Conservation (phyloP, 2,888 invertebrate species). For the Protula sp. region DNA sequence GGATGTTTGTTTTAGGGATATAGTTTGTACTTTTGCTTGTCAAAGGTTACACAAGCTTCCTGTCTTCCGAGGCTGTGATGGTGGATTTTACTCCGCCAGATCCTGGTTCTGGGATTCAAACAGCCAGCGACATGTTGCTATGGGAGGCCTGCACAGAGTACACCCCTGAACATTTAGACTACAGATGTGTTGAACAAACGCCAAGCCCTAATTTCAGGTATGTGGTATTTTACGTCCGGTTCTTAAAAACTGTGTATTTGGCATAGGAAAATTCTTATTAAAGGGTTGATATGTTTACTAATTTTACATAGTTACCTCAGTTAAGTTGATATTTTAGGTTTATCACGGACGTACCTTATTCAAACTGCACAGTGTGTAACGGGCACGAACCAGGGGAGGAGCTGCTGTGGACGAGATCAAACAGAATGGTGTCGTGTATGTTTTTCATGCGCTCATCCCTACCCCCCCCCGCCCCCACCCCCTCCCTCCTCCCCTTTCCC, state of each 20-base stretch:
- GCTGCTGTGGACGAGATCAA: slow-evolving; percentile 27
- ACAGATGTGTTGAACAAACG: not conserved
- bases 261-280: no score
- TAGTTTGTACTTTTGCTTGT: no score
- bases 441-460: no score
- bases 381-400: slow-evolving; percentile 23
- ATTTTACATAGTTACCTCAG: no score
- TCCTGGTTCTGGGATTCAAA: not conserved
- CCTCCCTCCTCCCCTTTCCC: no score
- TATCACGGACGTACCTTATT: no score
- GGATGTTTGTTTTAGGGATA: no score
- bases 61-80: not conserved
- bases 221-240: no score
- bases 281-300: no score
- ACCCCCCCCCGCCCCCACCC: no score
- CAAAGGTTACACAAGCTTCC: not conserved
- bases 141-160: not conserved
- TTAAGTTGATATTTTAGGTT: no score
- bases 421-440: slow-evolving; percentile 14
- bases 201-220: slow-evolving; percentile 15
- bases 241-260: no score
- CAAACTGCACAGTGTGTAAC: not conserved
- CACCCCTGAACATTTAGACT: not conserved
- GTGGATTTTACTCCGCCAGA: not conserved
- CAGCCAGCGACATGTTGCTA: not conserved